Base-by-base conservation (phyloP, 2,888 invertebrate genomes). In the Cheilosia variabilis region DNA sequence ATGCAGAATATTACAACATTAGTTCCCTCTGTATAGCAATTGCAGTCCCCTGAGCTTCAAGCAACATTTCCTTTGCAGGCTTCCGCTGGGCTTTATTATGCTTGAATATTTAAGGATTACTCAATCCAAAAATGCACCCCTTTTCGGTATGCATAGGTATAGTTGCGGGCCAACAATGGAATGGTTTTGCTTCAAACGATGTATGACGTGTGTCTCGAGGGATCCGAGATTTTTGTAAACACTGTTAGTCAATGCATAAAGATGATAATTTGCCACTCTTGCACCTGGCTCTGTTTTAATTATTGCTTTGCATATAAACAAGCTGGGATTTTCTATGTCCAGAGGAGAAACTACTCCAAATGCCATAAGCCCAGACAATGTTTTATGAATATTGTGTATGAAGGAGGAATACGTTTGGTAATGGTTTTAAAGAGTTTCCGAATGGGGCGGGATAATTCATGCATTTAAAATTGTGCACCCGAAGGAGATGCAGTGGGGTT, bases 1-100 rank as follows among this genome's bases (percentile, higher is more conserved):
- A 71, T 77, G 65, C 37, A 75, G 83, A 65, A 75, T 58, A 79
- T 84, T 65, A 63, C 75, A 69, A 84, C 69, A 79, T 69, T 84
- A 79, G 73, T 68, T 53, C 55, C 13, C 22, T 52, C 4, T 47
- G 10, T 45, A 37, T 17, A 41, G 53, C 10, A 19, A 66, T 47
- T 78, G 47, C 24, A 73, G 63, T 83, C 83, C 73, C 68, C 13
- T 57, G 73, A 73, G 68, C 57, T 73, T 68, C 47, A 52, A 55
- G 50, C 62, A 75, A 55, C 55, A 80, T 75, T 68, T 47, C 47
- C 62, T 57, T 55, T 62, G 75, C 41, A 80, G 47, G 45, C 53
- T 68, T 55, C 78, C 66, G 34, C 41, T 37, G 17, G 72, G 72
- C 34, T 62, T 57, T 65, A 60, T 66, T 55, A n/a, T 58, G 57